phyloP scores from a whole-genome alignment of 2,888 invertebrate species.

The Erebia aethiops region DNA sequence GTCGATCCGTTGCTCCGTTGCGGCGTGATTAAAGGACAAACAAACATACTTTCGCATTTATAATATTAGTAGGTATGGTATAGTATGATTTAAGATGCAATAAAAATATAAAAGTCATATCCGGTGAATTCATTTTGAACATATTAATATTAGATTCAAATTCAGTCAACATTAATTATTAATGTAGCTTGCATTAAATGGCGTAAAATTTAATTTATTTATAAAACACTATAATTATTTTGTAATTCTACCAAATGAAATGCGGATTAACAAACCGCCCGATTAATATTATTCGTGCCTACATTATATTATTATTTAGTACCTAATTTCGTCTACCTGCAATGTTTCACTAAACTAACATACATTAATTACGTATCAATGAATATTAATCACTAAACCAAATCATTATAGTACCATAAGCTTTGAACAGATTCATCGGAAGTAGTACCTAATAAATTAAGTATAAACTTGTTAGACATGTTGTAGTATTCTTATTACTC shows the following conservation, averaged over 20 bases:
- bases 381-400: background rate
- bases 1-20: too few relatives aligned
- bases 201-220: background rate
- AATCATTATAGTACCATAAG: background rate
- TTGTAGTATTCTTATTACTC: background rate
- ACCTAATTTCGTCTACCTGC: background rate
- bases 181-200: background rate
- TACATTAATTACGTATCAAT: slow-evolving; percentile 4
- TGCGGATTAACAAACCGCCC: background rate
- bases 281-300: background rate
- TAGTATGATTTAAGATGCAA: too few relatives aligned
- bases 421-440: background rate
- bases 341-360: slow-evolving; percentile 1
- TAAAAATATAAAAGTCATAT: too few relatives aligned
- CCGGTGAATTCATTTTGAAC: too few relatives aligned
- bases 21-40: too few relatives aligned
- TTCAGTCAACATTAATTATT: background rate
- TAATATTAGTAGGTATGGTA: too few relatives aligned
- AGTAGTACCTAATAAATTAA: background rate
- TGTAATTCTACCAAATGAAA: slow-evolving; percentile 5
- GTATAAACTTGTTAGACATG: background rate
- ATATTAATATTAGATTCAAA: background rate
- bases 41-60: too few relatives aligned
- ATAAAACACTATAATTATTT: slow-evolving; percentile 3
- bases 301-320: background rate